These are phyloP conservation scores for Phaenicophaeus curvirostris DNA, from an alignment of 2,797 vertebrate species.

Conservation along the genomic window DNA sequence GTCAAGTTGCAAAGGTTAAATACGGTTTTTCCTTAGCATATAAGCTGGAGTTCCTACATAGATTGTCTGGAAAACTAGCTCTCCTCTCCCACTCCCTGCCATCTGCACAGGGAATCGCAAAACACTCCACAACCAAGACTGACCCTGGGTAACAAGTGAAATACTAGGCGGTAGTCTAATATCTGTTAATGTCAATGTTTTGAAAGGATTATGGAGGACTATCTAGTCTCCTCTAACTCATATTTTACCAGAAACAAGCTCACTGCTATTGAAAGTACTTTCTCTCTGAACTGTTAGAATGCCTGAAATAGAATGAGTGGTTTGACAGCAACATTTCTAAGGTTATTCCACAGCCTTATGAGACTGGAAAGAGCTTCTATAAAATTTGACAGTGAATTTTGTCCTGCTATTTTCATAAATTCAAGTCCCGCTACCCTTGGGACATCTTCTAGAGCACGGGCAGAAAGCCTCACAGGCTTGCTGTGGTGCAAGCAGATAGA, in stretches of 20 bases:
- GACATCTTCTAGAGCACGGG: not conserved
- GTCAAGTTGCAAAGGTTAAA: not conserved
- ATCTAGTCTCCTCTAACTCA: not conserved
- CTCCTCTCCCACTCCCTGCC: accelerated
- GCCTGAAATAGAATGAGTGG: not conserved
- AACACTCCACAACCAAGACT: not conserved
- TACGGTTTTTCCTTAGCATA: not conserved
- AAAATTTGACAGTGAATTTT: not conserved
- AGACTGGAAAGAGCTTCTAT: not conserved
- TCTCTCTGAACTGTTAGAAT: not conserved
- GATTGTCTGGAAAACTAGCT: not conserved
- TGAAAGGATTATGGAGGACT: not conserved
- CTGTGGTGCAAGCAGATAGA: not conserved
- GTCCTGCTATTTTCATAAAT: not conserved
- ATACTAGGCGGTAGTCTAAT: not conserved
- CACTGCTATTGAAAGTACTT: not conserved
- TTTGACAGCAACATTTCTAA: not conserved
- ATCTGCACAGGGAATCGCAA: not conserved
- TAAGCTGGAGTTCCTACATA: not conserved
- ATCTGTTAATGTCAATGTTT: not conserved
- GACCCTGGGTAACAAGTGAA: not conserved
- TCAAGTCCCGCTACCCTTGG: not conserved
- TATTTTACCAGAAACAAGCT: not conserved
- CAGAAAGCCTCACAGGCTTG: not conserved
- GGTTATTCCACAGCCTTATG: not conserved